Conservation (phyloP, 2,888 invertebrate species). For the Agrenia bidenticulata region DNA sequence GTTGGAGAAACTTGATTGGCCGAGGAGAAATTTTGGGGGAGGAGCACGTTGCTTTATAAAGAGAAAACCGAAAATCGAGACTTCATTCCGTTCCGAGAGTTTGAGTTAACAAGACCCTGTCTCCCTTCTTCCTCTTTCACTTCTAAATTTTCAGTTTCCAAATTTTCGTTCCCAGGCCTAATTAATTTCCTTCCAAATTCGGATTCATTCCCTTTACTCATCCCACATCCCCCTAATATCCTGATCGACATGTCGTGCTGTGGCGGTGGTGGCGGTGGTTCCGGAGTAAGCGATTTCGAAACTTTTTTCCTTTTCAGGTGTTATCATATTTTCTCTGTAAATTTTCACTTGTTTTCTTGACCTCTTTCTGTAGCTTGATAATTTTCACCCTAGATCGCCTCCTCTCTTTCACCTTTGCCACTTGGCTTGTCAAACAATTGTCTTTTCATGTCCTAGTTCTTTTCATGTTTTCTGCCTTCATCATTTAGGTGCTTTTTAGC, state of each 20-base stretch:
- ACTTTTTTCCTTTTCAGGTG: background rate
- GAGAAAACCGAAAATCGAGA: background rate
- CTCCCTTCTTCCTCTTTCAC: conserved; percentile 8
- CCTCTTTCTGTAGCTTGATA: background rate
- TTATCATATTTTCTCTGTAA: background rate
- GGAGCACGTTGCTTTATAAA: background rate
- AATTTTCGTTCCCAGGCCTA: conserved; percentile 15
- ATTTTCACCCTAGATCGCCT: background rate
- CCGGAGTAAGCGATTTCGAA: conserved; percentile 21
- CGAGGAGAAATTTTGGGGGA: background rate
- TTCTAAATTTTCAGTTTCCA: conserved; percentile 9
- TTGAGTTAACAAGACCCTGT: background rate
- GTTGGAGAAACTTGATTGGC: background rate
- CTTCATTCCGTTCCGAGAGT: background rate
- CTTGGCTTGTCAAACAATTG: background rate
- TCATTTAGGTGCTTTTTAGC: too few species aligned
- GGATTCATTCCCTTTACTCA: conserved; percentile 13
- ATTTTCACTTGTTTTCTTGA: background rate
- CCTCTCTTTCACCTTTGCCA: background rate
- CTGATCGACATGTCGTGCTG: conserved; percentile 39
- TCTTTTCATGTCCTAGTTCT: background rate
- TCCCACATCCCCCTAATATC: conserved; percentile 21
- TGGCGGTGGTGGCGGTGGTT: conserved; percentile 8
- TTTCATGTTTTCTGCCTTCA: conserved; percentile 9
- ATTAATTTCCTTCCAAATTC: conserved; percentile 15